Evolutionary conservation across 2,113 vertebrate species (phyloP), one percentile per base, ranked within the genome.

Genomic region (Mastomys coucha): DNA sequence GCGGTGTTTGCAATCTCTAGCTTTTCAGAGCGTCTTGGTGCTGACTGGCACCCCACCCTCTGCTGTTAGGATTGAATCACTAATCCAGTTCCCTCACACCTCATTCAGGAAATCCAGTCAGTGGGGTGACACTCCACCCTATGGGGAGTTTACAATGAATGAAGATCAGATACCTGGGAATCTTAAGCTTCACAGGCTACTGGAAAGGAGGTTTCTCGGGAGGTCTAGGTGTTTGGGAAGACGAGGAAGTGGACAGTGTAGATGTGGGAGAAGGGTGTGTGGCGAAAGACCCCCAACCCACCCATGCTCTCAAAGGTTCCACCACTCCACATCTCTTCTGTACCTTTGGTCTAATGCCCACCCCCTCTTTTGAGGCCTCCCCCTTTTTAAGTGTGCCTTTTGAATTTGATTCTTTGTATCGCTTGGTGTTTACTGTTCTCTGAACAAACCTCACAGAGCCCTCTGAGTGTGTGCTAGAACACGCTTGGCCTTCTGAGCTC

Each of bases 21-120:
- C 73, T 33, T 91, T 88, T 96, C 86, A 97, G 92, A 90, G 3
- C 31, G 75, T n/a, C 82, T 95, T 88, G 26, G 51, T 81, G 67
- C 26, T 70, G 80, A 72, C 53, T 97, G 94, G 45, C 76, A 95
- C 11, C 4, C 7, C 31, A 69, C 31, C 33, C 20, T 7, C 53
- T 63, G 73, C 58, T n/a, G 80, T 89, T 67, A 87, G 97, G 96
- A 85, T 36, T 17, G 84, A 60, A 36, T 56, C 60, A 70, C 26
- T 42, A 42, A 91, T 49, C 33, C 7, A 45, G 39, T 42, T 93
- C 53, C 91, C 89, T 42, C 14, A 26, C 0, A 8, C 70, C 26
- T 77, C 60, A 28, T 72, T 77, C 77, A 91, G 89, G 93, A 97
- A 94, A 91, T 2, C 1, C 0, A 31, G 14, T 49, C 33, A 36